Evolutionary conservation across 2,888 invertebrate genomes (phyloP).

Genomic region (Carabus problematicus): DNA sequence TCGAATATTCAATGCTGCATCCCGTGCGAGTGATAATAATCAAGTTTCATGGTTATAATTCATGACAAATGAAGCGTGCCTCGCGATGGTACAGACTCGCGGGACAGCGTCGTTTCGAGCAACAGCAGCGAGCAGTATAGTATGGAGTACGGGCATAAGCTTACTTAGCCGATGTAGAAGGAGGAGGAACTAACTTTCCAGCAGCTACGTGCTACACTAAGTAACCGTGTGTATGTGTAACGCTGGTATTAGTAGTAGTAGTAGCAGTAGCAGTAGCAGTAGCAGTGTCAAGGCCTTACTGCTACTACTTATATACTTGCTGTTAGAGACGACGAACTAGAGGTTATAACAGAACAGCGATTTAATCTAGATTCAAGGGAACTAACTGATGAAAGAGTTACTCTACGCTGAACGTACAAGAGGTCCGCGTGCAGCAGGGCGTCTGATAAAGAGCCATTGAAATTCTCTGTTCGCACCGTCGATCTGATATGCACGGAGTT

Average conservation of each 20-base stretch:
- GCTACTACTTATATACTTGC: too few relatives aligned
- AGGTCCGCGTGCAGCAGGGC: conserved; percentile 7
- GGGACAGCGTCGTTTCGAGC: neutral
- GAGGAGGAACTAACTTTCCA: too few relatives aligned
- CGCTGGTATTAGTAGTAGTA: too few relatives aligned
- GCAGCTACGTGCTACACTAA: too few relatives aligned
- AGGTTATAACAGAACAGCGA: neutral
- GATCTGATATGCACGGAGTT: conserved; percentile 36
- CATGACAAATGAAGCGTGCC: conserved; percentile 41
- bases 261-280: neutral
- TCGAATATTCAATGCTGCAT: conserved; percentile 22
- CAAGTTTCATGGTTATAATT: conserved; percentile 43
- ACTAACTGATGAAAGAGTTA: conserved; percentile 26
- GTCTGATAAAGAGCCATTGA: conserved; percentile 33
- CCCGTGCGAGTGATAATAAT: conserved; percentile 39
- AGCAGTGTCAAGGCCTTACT: too few relatives aligned
- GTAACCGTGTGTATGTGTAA: too few relatives aligned
- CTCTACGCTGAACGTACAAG: neutral
- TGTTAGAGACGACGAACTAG: neutral
- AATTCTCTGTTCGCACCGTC: conserved; percentile 33
- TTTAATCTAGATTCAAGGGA: conserved; percentile 15
- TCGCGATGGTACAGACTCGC: conserved; percentile 11
- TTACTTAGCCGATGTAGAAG: too few relatives aligned
- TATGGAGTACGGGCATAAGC: too few relatives aligned
- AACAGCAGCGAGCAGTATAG: too few relatives aligned